Conservation (phyloP, 2,113 vertebrate species). For the Nesogale talazaci region DNA sequence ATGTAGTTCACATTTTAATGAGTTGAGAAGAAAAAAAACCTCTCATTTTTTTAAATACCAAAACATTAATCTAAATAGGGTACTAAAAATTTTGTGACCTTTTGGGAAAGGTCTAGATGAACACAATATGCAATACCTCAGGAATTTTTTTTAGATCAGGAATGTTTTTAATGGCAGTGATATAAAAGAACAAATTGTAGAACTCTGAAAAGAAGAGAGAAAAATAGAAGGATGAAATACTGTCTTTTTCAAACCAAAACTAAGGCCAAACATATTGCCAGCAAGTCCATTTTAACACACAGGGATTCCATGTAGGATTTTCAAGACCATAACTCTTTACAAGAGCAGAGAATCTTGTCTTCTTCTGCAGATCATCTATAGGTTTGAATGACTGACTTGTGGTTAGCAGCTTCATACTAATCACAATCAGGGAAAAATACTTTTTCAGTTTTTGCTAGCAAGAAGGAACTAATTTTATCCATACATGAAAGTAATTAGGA, state of each 20-base stretch:
- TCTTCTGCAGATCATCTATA: no score
- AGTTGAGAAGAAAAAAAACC: constrained; percentile 35
- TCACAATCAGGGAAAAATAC: neutral
- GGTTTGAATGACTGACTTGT: neutral
- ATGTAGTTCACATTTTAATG: neutral
- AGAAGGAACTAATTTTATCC: neutral
- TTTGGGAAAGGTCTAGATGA: neutral
- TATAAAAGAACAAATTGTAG: neutral
- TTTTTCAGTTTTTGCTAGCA: neutral
- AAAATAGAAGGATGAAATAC: neutral
- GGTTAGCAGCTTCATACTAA: neutral
- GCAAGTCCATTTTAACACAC: no score
- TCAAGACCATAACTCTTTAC: no score
- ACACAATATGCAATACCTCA: neutral
- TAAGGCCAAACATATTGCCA: constrained; percentile 25
- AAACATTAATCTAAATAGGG: constrained; percentile 7
- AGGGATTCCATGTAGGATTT: no score
- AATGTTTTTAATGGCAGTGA: neutral
- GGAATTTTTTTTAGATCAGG: constrained; percentile 45
- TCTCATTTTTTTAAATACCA: constrained; percentile 20
- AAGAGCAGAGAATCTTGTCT: no score
- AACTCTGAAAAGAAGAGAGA: neutral
- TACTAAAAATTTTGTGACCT: neutral
- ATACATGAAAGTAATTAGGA: neutral
- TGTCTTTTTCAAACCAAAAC: neutral